Base-by-base conservation (phyloP, 2,888 invertebrate genomes). In the Eustalomyia histrio region DNA sequence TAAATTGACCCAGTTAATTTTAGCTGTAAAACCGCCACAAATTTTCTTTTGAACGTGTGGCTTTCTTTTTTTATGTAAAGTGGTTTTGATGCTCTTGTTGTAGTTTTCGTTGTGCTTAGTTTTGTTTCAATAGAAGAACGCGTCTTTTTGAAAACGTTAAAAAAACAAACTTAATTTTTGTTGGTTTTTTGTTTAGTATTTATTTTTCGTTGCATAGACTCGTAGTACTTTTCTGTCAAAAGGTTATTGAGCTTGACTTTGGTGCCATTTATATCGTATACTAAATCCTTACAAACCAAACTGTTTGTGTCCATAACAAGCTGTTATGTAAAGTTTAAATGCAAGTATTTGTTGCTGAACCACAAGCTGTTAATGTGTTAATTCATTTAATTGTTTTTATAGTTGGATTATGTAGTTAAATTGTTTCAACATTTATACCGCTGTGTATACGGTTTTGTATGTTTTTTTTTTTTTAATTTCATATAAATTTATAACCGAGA, bases 211-310 rank as follows among this genome's bases (percentile, higher is more conserved):
- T 67, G n/a, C n/a, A 52, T 65, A 50, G 35, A 7, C 6, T 16
- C 33, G 14, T 47, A n/a, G 35, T 12, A 4, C 33, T 64, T 17
- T 43, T 55, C 24, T 16, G 16, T 21, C 35, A 47, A 68, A 67
- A 76, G 47, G 75, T 57, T 68, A 63, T 69, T 76, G 75, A 69
- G 75, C 75, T 76, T 76, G 75, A 76, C 75, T 76, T 76, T 76
- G 61, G 65, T 61, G 61, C 43, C 6, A n/a, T 39, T 76, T 69
- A 10, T 50, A 61, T 60, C 18, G n/a, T n/a, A n/a, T n/a, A n/a
- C n/a, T n/a, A n/a, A 4, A 14, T 10, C 12, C 17, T 53, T 18
- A 47, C 29, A n/a, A 47, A 47, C n/a, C n/a, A 6, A 14, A 47
- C n/a, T 47, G 14, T 47, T n/a, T 14, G 43, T n/a, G n/a, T 47